Evolutionary conservation across 2,888 invertebrate genomes (phyloP).

Genomic region (Epinotia brunnichana): DNA sequence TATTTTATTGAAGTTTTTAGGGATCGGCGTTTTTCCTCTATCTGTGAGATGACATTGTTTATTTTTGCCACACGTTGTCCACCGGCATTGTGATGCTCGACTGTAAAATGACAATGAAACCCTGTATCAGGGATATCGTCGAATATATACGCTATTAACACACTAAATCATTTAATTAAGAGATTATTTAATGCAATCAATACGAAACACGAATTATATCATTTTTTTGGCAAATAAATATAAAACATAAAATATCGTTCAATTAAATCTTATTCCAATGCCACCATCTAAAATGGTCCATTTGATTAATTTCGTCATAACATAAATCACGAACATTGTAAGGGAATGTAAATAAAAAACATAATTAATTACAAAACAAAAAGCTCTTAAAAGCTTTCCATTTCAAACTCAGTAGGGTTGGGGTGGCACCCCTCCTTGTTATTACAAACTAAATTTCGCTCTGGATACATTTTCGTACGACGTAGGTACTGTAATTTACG

Average conservation of each 20-base stretch:
- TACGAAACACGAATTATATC: neutral
- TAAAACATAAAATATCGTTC: neutral
- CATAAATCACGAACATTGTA: conserved; percentile 59
- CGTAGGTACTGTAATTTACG: conserved; percentile 39
- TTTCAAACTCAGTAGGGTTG: conserved; percentile 75
- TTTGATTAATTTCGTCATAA: conserved; percentile 33
- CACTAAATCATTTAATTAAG: too few species aligned
- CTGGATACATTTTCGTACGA: conserved; percentile 60
- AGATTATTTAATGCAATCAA: too few species aligned
- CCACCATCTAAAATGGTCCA: conserved; percentile 19
- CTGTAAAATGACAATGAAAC: conserved; percentile 26
- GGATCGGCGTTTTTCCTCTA: conserved; percentile 32
- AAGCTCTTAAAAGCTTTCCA: conserved; percentile 82
- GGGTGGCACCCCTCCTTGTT: conserved; percentile 79
- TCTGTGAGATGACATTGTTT: conserved; percentile 32
- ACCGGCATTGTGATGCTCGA: conserved; percentile 10
- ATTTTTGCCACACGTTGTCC: conserved; percentile 23
- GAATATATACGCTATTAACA: too few species aligned
- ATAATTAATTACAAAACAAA: conserved; percentile 82
- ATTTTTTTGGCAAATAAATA: neutral
- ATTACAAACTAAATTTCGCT: conserved; percentile 75
- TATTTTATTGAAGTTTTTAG: conserved; percentile 42
- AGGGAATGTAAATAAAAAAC: conserved; percentile 68
- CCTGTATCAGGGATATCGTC: neutral
- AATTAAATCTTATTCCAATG: neutral